phyloP scores from a whole-genome alignment of 2,797 vertebrate genomes.

The Poeciliopsis infans region DNA sequence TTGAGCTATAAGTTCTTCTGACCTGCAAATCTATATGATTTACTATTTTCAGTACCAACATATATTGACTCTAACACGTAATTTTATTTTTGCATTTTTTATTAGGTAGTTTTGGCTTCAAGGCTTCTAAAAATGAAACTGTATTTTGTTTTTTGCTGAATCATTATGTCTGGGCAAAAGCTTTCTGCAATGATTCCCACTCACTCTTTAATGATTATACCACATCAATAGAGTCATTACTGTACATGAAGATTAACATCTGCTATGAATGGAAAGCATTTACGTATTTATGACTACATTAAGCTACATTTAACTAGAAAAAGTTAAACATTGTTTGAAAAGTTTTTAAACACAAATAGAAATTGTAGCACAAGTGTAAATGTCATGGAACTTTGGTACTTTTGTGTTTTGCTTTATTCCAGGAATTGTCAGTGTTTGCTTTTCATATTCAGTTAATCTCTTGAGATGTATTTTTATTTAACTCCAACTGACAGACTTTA shows the following conservation, averaged over 20 bases:
- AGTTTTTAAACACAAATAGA: background rate
- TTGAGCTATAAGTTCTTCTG: background rate
- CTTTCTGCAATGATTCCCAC: background rate
- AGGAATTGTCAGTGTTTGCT: background rate
- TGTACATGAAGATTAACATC: background rate
- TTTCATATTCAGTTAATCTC: background rate
- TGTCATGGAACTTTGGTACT: background rate
- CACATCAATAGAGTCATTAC: background rate
- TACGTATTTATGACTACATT: background rate
- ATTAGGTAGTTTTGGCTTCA: background rate
- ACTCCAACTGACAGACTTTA: background rate
- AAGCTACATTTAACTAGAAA: background rate
- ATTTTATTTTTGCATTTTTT: background rate
- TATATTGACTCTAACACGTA: background rate
- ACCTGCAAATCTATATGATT: background rate
- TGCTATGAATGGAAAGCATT: background rate
- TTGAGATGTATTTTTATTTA: background rate
- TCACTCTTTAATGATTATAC: background rate
- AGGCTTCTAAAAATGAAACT: background rate
- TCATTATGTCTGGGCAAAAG: background rate
- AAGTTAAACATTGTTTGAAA: background rate
- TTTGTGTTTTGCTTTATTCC: background rate
- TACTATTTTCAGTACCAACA: background rate
- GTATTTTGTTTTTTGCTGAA: background rate
- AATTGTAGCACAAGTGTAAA: background rate